Evolutionary conservation across 30 jellyfish, hydroid and myxozoan genomes (phyloP).

Genomic region (Turritopsis dohrnii): DNA sequence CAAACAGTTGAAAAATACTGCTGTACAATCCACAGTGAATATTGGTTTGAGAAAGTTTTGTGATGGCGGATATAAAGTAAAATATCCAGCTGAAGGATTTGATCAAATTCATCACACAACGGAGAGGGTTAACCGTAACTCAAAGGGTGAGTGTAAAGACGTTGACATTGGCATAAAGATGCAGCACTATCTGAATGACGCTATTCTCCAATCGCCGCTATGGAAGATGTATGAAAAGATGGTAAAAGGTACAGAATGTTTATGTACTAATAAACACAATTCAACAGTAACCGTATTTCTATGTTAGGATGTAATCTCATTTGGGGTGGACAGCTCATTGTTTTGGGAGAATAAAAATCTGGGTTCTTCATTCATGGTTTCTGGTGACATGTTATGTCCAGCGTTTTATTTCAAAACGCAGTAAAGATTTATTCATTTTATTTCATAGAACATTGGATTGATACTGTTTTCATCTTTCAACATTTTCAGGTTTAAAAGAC

Average conservation of each 20-base stretch:
- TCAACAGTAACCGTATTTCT: too few species aligned
- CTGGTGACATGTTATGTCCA: too few species aligned
- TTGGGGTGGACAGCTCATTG: too few species aligned
- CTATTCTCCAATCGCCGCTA: not conserved
- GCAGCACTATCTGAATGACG: not conserved
- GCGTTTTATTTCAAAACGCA: too few species aligned
- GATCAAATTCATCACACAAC: not conserved
- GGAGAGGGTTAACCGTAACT: not conserved
- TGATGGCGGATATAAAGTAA: not conserved
- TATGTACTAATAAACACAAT: too few species aligned
- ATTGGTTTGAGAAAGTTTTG: not conserved
- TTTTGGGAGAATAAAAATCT: too few species aligned
- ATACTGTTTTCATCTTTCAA: too few species aligned
- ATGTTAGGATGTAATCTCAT: too few species aligned
- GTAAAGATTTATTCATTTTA: too few species aligned
- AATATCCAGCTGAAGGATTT: not conserved
- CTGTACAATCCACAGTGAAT: not conserved
- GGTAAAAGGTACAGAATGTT: not conserved
- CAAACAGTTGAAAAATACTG: not conserved
- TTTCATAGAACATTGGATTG: too few species aligned
- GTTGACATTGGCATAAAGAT: not conserved
- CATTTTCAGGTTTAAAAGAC: not conserved
- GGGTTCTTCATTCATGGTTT: too few species aligned
- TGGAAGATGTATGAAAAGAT: not conserved
- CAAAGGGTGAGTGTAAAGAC: not conserved